A percentile compares a stretch with the other conserved stretches of the same genome.
phyloP scores from a whole-genome alignment of 2,888 invertebrate species.

The Xestia sexstrigata region DNA sequence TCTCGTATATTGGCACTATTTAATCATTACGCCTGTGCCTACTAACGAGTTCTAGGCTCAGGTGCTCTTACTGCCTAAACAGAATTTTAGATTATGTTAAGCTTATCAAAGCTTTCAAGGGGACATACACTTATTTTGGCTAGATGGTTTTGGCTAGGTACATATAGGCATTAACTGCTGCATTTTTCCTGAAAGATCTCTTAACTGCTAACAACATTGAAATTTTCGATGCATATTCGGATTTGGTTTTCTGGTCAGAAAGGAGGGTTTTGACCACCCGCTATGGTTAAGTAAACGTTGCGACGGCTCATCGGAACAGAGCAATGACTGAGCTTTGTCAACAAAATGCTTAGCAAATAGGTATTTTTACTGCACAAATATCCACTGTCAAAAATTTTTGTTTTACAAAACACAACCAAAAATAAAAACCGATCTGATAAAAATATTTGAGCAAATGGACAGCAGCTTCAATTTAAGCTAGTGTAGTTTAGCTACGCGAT shows the following conservation, averaged over 20 bases:
- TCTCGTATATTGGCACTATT: neutral
- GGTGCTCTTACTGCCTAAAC: slow-evolving; percentile 32
- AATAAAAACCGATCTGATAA: neutral
- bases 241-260: neutral
- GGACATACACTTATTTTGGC: slow-evolving; percentile 9
- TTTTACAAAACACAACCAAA: neutral
- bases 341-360: neutral
- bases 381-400: neutral
- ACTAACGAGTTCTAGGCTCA: slow-evolving; percentile 11
- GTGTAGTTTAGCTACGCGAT: slow-evolving; percentile 11
- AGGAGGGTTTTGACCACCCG: neutral
- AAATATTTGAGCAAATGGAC: neutral
- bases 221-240: neutral
- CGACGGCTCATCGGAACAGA: neutral
- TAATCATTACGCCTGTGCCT: neutral
- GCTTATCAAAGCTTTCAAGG: slow-evolving; percentile 20
- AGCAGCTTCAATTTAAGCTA: neutral
- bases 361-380: neutral
- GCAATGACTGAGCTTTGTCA: neutral
- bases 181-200: neutral
- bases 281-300: neutral
- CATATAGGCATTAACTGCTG: neutral
- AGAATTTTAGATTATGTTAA: slow-evolving; percentile 10
- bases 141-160: neutral
- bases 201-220: neutral